Base-by-base conservation (phyloP, 2,888 invertebrate species). In the Synergus japonicus region DNA sequence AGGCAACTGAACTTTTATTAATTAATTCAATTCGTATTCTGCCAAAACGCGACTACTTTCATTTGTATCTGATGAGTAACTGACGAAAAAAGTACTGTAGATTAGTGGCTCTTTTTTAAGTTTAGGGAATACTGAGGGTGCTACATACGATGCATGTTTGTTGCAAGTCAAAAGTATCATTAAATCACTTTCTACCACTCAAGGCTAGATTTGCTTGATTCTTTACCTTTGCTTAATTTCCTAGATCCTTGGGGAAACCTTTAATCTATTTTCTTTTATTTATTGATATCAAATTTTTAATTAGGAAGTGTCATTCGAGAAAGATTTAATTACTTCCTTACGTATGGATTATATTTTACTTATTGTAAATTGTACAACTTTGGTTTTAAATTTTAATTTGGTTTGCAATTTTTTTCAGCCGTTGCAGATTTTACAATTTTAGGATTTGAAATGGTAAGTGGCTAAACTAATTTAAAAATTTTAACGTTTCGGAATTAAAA, bases 1-100 rank as follows among this genome's bases (percentile, higher is more conserved):
- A 81, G 92, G 90, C 86, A 92, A 91, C 85, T 89, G 85, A 88
- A 64, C 46, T 49, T 54, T n/a, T 66, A 43, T 66, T 2, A 18
- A 18, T 58, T 58, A 58, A 63, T 46, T 66, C 29, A 65, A 78
- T 60, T 43, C 49, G 64, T 60, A 29, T 54, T 58, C 76, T 73
- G 18, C n/a, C 73, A 54, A 73, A 73, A 73, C 73, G 73, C 54
- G 37, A 73, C 37, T 73, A 73, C 22, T 63, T 63, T 76, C 43
- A 63, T 63, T 76, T 76, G 43, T 76, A 64, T 63, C 64, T 76
- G 63, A 63, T 63, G 63, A 64, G 12, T 76, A 44, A 49, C 73
- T 73, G 73, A 73, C 41, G 37, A 73, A 73, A 41, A 73, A 18
- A 73, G 54, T 73, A 58, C 37, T n/a, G 73, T 73, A 73, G 73